Evolutionary conservation across 2,888 invertebrate species (phyloP), one percentile per base, ranked within the genome.

Genomic region (Escarpia spicata): DNA sequence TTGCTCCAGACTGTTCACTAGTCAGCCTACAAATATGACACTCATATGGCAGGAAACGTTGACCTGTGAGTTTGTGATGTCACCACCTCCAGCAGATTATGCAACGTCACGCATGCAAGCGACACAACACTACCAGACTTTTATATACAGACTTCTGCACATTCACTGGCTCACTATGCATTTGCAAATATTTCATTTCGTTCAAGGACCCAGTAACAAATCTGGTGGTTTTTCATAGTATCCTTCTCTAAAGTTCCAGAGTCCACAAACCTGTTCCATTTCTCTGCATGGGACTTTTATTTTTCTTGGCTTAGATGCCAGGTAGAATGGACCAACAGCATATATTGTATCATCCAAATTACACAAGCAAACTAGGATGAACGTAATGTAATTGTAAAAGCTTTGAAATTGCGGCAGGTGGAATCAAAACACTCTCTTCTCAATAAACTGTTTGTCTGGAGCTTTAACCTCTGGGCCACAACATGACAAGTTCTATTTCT

Each of bases 1-100:
- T 91, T 91, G 91, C 91, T 91, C 31, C 91, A 91, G 91, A 91
- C 91, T 31, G 37, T 31, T 91, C 91, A 91, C 91, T 91, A 91
- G 31, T 31, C 91, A 91, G 26, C 90, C 90, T 90, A 90, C 90
- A 12, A 31, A 37, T 12, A 43, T n/a, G 31, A 60, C 60, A 60
- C 60, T 4, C 26, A 26, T 91, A 31, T 31, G 91, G 91, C n/a
- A 91, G 31, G 91, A 91, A 26, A 91, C 37, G 26, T 91, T 91
- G 19, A 91, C 91, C 91, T 91, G 91, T 31, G 31, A 91, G 91
- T 91, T 31, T 91, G 91, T 91, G 37, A 91, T 37, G 91, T 31
- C 91, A 91, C 91, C 91, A 91, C 26, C 26, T 91, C 91, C 0
- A 31, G 31, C 91, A 90, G 90, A 90, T 90, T 90, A 90, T 12